A percentile compares a stretch with the other conserved stretches of the same genome.
Conservation (phyloP, 2,797 vertebrate genomes). For the Esox lucius region DNA sequence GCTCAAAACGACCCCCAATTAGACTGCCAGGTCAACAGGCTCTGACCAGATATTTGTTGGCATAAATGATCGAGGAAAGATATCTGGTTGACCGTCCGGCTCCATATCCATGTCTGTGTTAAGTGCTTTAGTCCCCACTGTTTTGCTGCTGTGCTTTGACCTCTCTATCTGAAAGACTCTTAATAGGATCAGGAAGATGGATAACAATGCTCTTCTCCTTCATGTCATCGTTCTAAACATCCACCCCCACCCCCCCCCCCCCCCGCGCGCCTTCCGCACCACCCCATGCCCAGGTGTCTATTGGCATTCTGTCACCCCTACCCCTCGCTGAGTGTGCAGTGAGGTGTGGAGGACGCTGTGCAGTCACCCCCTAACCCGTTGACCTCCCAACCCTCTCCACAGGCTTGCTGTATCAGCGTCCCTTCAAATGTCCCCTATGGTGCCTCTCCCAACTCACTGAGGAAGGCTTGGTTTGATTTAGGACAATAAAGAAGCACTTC, state of each 20-base stretch:
- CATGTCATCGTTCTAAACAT: not conserved
- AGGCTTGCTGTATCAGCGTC: not conserved
- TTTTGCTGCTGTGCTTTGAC: not conserved
- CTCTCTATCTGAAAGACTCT: not conserved
- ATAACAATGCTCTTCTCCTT: not conserved
- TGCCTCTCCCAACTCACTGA: slow-evolving; percentile 2
- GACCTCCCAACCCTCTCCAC: not conserved
- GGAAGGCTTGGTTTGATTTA: too few relatives aligned
- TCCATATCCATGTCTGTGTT: slow-evolving; percentile 3
- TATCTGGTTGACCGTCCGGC: not conserved
- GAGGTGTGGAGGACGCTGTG: slow-evolving; percentile 44
- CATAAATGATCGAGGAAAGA: not conserved
- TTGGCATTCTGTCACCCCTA: slow-evolving; percentile 39
- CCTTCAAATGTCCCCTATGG: not conserved
- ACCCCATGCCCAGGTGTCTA: slow-evolving; percentile 11
- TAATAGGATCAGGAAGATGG: not conserved
- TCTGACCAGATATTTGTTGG: not conserved
- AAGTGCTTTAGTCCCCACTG: not conserved
- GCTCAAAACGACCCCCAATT: too few relatives aligned
- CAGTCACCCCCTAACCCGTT: slow-evolving; percentile 20
- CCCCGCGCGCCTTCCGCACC: slow-evolving; percentile 2
- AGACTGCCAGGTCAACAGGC: not conserved
- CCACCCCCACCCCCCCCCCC: slow-evolving; percentile 18
- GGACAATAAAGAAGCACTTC: not conserved
- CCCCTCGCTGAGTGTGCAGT: slow-evolving; percentile 30